These are phyloP conservation scores for Strigops habroptila DNA, from an alignment of 2,113 vertebrate genomes.

Conservation along the genomic window DNA sequence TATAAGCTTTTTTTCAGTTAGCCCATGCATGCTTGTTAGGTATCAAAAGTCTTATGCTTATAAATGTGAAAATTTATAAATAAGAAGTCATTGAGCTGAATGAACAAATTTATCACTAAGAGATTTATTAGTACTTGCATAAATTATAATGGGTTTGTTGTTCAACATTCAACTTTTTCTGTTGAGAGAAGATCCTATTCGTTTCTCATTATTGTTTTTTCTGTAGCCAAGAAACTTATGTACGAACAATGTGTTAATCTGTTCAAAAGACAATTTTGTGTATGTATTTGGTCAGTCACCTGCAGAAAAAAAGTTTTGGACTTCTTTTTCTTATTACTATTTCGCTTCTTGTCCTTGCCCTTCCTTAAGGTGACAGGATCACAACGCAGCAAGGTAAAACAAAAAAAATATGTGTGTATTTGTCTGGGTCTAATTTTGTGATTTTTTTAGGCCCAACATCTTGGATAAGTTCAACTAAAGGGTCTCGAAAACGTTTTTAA, in stretches of 20 bases:
- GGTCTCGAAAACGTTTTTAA: constrained; percentile 22
- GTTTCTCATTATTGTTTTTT: not conserved
- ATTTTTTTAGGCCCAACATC: constrained; percentile 76
- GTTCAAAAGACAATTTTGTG: constrained; percentile 30
- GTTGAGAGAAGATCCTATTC: constrained; percentile 6
- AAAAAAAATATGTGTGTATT: constrained; percentile 75
- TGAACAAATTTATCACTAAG: not conserved
- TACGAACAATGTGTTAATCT: not conserved
- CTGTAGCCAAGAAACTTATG: not conserved
- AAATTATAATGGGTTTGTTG: not conserved
- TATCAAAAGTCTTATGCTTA: not conserved
- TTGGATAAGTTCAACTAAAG: constrained; percentile 57
- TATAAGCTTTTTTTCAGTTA: not conserved
- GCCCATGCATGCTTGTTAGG: not conserved
- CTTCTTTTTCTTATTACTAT: constrained; percentile 76
- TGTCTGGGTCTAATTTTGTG: constrained; percentile 79
- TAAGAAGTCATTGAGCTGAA: not conserved
- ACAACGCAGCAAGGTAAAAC: constrained; percentile 83
- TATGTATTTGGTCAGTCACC: constrained; percentile 64
- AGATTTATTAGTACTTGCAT: not conserved
- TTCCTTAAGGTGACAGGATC: constrained; percentile 85
- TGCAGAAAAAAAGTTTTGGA: constrained; percentile 60
- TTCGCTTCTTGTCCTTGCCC: constrained; percentile 80
- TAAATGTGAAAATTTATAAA: not conserved
- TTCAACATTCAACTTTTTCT: not conserved